Evolutionary conservation across 2,797 vertebrate species (phyloP), one percentile per base, ranked within the genome.

Genomic region (Cygnus olor): DNA sequence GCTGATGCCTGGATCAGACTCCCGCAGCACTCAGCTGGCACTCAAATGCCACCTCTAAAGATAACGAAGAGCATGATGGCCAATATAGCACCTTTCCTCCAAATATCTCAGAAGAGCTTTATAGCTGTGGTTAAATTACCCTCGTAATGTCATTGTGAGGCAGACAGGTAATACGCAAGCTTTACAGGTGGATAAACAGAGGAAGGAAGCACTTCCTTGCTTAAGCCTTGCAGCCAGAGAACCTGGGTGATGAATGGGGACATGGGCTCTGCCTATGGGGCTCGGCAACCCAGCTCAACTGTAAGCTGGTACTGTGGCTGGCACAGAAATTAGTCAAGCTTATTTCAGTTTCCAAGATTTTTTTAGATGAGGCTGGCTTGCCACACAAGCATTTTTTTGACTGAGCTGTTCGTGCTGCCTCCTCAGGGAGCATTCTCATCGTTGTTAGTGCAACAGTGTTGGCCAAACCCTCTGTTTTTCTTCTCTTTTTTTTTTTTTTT

Each of bases 1-100:
- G 95, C 88, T 93, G 93, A 95, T 86, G 91, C 85, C 76, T 64
- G 89, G 82, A 91, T 93, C 53, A 3, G 2, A 32, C 58, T 88
- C 71, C 80, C 0, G 0, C 69, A 65, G 69, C n/a, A 93, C 88
- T 96, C 95, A 80, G 81, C 89, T 95, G 83, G 80, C 74, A 87
- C 49, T 94, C 71, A 78, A 61, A 93, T 80, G 79, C 84, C 86
- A 87, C 80, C 91, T 85, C 53, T 74, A 89, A 95, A 16, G 71
- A 51, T 32, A 89, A 89, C 3, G 0, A 87, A 90, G 54, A 36
- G 27, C 25, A 0, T 1, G 17, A 44, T 80, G 65, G 22, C 85
- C 80, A 45, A 88, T 68, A 1, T 4, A 82, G 80, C 83, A 87
- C 91, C 94, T 97, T 91, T 73, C 38, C 78, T 84, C 49, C 68